phyloP scores from a whole-genome alignment of 1,140 invertebrate species.

The Eurosta solidaginis region DNA sequence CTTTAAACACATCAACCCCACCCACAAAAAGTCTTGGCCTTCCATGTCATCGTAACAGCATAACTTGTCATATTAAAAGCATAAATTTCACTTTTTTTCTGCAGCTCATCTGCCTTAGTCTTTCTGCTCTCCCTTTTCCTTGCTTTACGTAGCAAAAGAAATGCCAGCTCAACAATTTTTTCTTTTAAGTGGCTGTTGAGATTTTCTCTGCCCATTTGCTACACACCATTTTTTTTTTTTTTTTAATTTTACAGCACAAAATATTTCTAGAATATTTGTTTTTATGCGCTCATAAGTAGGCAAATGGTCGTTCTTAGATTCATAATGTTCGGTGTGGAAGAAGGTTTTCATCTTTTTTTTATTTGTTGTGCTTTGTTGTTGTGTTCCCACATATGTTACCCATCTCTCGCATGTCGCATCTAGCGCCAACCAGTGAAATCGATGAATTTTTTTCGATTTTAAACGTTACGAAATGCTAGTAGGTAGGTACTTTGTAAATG shows the following conservation, averaged over 20 bases:
- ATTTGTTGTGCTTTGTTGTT: no score
- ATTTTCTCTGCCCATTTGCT: neutral
- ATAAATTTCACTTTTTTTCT: neutral
- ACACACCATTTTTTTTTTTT: slow-evolving; percentile 7
- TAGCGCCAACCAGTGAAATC: slow-evolving; percentile 8
- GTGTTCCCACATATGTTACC: slow-evolving; percentile 12
- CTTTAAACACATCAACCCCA: no score
- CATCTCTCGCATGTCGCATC: no score
- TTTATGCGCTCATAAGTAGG: slow-evolving; percentile 34
- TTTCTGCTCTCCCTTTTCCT: neutral
- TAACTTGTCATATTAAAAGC: slow-evolving; percentile 24
- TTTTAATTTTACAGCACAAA: slow-evolving; percentile 35
- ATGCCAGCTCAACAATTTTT: slow-evolving; percentile 52
- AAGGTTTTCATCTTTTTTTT: neutral
- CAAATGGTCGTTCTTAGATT: neutral
- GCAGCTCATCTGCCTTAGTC: neutral
- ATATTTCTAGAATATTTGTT: slow-evolving; percentile 49
- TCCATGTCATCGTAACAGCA: neutral
- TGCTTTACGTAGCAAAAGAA: slow-evolving; percentile 40
- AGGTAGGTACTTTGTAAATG: neutral
- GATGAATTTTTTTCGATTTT: slow-evolving; percentile 8
- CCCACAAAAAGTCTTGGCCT: neutral
- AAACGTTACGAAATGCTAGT: neutral
- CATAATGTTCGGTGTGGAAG: neutral
- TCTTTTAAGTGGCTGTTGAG: slow-evolving; percentile 41